phyloP scores from a whole-genome alignment of 2,113 vertebrate species.

The Melanerpes formicivorus region DNA sequence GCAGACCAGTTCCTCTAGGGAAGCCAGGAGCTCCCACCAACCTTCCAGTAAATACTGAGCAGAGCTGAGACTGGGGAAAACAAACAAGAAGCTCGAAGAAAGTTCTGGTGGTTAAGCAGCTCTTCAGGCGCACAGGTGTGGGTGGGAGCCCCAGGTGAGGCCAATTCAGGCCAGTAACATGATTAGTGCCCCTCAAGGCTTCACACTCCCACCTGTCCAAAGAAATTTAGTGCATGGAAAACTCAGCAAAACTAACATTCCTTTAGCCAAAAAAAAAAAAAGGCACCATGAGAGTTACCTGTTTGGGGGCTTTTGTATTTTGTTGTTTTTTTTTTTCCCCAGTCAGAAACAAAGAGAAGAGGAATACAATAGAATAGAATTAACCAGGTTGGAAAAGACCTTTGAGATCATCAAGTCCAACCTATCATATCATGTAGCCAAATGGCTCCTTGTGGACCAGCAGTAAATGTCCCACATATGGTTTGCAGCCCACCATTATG shows the following conservation, averaged over 20 bases:
- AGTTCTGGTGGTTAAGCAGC: background rate
- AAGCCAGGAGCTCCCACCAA: background rate
- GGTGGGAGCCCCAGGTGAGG: background rate
- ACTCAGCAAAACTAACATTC: background rate
- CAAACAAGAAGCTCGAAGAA: accelerated
- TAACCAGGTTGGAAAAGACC: too few species aligned
- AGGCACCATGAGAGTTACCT: background rate
- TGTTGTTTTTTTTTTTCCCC: background rate
- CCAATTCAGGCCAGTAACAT: background rate
- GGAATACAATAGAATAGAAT: background rate
- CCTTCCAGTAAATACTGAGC: background rate
- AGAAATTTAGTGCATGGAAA: background rate
- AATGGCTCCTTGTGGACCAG: background rate
- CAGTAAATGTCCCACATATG: background rate
- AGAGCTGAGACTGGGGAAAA: accelerated
- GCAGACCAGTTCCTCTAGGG: background rate
- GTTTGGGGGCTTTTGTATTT: background rate
- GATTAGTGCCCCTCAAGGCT: background rate
- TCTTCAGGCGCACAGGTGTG: background rate
- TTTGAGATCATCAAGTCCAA: too few species aligned
- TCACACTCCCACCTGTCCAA: background rate
- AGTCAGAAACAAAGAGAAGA: background rate
- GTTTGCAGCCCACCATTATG: background rate
- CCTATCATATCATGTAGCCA: background rate
- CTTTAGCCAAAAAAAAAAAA: background rate